These are phyloP conservation scores for Petrocephalus zakoni DNA, from an alignment of 2,113 vertebrate genomes.

Conservation along the genomic window DNA sequence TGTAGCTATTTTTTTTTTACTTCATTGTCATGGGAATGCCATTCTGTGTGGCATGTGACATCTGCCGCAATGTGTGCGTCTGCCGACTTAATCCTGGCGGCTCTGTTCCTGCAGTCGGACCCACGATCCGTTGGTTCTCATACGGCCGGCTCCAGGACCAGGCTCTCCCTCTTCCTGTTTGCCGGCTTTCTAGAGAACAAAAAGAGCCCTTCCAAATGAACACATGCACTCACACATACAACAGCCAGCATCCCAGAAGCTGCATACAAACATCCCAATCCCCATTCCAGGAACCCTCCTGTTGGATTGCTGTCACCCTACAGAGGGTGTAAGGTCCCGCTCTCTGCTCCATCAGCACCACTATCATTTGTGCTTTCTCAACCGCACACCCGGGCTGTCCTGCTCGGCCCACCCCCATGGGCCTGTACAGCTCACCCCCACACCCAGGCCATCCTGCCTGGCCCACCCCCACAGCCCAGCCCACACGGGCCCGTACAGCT, in stretches of 20 bases:
- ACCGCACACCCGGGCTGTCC: too few species aligned
- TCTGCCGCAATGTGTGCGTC: background rate
- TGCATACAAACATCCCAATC: background rate
- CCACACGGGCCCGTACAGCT: background rate
- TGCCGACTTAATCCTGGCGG: background rate
- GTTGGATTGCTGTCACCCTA: background rate
- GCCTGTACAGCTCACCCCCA: background rate
- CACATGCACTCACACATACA: background rate
- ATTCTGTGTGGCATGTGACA: background rate
- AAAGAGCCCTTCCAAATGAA: background rate
- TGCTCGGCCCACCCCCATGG: too few species aligned
- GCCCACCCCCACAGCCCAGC: background rate
- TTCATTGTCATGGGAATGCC: background rate
- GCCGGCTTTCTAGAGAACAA: background rate
- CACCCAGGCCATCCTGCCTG: background rate
- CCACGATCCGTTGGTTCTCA: background rate
- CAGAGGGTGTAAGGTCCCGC: background rate
- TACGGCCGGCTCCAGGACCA: too few species aligned
- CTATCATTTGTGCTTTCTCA: too few species aligned
- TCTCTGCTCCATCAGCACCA: background rate
- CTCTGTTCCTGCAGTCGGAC: background rate
- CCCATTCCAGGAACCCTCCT: background rate
- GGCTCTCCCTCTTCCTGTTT: background rate
- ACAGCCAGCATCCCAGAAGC: background rate
- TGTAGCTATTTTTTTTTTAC: background rate